Percentiles rank a stretch among this genome's conserved stretches.
Evolutionary conservation across 23 tunicate species (phyloP).

Genomic region (Clavelina lepadiformis): DNA sequence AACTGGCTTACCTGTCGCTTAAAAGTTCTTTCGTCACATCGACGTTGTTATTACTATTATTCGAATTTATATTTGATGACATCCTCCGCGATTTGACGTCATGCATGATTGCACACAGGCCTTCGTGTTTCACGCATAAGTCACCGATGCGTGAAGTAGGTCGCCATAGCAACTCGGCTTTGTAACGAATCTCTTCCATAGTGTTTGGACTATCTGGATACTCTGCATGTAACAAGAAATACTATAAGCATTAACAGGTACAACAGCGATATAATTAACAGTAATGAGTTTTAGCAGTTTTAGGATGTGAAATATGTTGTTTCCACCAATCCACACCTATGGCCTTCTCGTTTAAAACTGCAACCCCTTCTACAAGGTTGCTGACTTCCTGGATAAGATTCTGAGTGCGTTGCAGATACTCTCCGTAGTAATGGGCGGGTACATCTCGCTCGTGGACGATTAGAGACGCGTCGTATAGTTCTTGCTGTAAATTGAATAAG

Average conservation of each 20-base stretch:
- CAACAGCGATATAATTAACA: too few species aligned
- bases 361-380: conserved; percentile 17
- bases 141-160: conserved; percentile 57
- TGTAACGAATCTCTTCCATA: conserved; percentile 6
- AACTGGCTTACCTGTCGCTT: conserved; percentile 10
- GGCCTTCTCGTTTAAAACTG: conserved; percentile 5
- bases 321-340: conserved; percentile 5
- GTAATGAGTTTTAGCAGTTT: too few species aligned
- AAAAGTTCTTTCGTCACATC: background rate
- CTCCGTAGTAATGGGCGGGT: conserved; percentile 42
- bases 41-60: conserved; percentile 5
- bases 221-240: background rate
- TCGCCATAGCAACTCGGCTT: conserved; percentile 33
- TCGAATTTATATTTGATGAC: background rate
- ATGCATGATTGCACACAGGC: conserved; percentile 28
- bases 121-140: conserved; percentile 31
- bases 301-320: too few species aligned
- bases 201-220: background rate
- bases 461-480: conserved; percentile 39
- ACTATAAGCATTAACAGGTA: background rate
- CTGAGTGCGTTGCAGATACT: conserved; percentile 37
- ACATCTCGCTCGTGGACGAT: conserved; percentile 27
- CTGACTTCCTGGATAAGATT: conserved; percentile 22
- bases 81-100: conserved; percentile 1
- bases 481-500: conserved; percentile 49